These are phyloP conservation scores for Sinelater perroti DNA, from an alignment of 2,888 invertebrate genomes.

Conservation along the genomic window DNA sequence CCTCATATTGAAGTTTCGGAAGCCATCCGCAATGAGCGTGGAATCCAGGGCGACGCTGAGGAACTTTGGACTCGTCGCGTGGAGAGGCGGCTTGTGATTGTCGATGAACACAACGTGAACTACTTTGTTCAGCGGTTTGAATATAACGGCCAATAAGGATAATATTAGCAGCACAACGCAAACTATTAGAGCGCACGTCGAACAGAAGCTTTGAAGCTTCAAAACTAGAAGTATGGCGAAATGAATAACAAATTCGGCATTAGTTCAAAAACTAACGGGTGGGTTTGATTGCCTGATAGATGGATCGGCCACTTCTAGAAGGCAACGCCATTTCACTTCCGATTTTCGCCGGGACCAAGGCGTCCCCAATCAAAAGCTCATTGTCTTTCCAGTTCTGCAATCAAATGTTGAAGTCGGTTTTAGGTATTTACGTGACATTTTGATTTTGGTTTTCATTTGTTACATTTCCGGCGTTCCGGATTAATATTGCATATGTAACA, in stretches of 20 bases:
- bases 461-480: too few species aligned
- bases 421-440: slow-evolving; percentile 7
- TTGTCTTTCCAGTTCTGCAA: slow-evolving; percentile 4
- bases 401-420: not conserved
- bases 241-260: not conserved
- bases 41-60: slow-evolving; percentile 58
- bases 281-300: slow-evolving; percentile 11
- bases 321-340: slow-evolving; percentile 18
- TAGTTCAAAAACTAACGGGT: slow-evolving; percentile 5
- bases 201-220: slow-evolving; percentile 13
- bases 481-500: too few species aligned
- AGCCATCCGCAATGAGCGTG: slow-evolving; percentile 54
- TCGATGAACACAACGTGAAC: slow-evolving; percentile 22
- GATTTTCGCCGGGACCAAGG: not conserved
- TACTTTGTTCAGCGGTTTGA: slow-evolving; percentile 20
- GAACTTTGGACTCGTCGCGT: slow-evolving; percentile 44
- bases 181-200: slow-evolving; percentile 18
- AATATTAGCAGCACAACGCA: slow-evolving; percentile 22
- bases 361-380: not conserved
- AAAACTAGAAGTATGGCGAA: slow-evolving; percentile 18
- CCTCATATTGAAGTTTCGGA: slow-evolving; percentile 54
- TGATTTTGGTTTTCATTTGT: slow-evolving; percentile 8
- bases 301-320: not conserved
- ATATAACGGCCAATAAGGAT: slow-evolving; percentile 17
- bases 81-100: not conserved